Evolutionary conservation across 2,113 vertebrate genomes (phyloP).

Genomic region (Chloroceryle aenea): DNA sequence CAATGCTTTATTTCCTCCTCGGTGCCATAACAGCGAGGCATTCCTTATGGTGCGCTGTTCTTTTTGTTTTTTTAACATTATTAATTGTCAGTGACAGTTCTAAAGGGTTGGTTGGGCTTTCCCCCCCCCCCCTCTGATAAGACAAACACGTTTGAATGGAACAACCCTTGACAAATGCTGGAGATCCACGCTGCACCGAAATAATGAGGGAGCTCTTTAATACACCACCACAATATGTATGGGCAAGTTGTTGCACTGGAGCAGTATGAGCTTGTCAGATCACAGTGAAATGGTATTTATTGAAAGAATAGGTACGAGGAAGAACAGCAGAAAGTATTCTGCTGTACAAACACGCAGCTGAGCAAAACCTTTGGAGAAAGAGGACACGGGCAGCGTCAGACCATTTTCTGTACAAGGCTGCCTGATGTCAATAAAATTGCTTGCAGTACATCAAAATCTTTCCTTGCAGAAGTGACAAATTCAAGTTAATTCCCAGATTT

Average conservation of each 20-base stretch:
- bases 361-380: not conserved
- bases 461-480: not conserved
- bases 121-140: conserved; percentile 14
- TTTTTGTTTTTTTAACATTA: not conserved
- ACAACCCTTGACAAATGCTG: conserved; percentile 75
- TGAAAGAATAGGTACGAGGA: conserved; percentile 45
- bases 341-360: conserved; percentile 1
- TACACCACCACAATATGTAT: conserved; percentile 55
- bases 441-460: not conserved
- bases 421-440: not conserved
- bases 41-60: not conserved
- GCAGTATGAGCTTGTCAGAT: conserved; percentile 57
- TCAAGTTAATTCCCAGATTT: not conserved
- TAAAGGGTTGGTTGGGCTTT: conserved; percentile 20
- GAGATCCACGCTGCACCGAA: not conserved
- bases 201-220: conserved; percentile 60
- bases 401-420: not conserved
- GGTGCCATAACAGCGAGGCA: not conserved
- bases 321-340: conserved; percentile 32
- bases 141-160: conserved; percentile 11
- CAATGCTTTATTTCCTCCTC: not conserved
- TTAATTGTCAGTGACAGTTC: conserved; percentile 63
- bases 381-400: not conserved
- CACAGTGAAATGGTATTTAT: not conserved
- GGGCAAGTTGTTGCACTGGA: conserved; percentile 57